Evolutionary conservation across 2,797 vertebrate species (phyloP), one percentile per base, ranked within the genome.

Genomic region (Pipistrellus pipistrellus): DNA sequence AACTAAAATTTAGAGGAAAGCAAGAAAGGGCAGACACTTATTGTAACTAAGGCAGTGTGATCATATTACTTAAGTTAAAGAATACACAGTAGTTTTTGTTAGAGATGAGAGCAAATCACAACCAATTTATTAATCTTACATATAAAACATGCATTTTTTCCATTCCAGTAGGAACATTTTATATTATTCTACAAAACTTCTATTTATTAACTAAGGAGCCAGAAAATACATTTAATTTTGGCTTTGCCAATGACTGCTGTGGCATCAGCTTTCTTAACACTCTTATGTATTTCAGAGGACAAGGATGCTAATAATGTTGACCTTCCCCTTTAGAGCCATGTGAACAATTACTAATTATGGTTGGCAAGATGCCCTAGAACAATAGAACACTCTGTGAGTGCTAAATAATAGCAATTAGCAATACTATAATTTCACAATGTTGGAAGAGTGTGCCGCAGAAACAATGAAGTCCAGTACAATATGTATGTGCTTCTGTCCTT

Each of bases 371-470:
- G 53, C 71, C 64, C 25, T 48, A 71, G 64, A 68, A 88, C 62
- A 78, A 57, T 30, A 90, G 82, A 91, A 69, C 85, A 64, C 32
- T 57, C 38, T 72, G 3, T 66, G 59, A 88, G 46, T 95, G 48
- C 73, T 73, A 88, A 94, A 86, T 72, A 80, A 80, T 71, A 84
- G n/a, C 89, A 91, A n/a, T 95, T 78, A 93, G 25, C 27, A 75
- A 32, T 64, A 46, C 38, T 53, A 23, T 12, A 32, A 12, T 85
- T 78, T 90, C 48, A 73, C 59, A 38, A 32, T 44, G 25, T 90
- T 23, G 35, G 32, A 66, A 82, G 48, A 69, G 41, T 1, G 1
- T 51, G 82, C 59, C 88, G 72, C n/a, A 38, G 73, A 83, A 80
- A 59, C 11, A 25, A 38, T 32, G 48, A 75, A 72, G 38, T n/a